phyloP scores from a whole-genome alignment of 2,888 invertebrate species.

The Agrotis exclamationis region DNA sequence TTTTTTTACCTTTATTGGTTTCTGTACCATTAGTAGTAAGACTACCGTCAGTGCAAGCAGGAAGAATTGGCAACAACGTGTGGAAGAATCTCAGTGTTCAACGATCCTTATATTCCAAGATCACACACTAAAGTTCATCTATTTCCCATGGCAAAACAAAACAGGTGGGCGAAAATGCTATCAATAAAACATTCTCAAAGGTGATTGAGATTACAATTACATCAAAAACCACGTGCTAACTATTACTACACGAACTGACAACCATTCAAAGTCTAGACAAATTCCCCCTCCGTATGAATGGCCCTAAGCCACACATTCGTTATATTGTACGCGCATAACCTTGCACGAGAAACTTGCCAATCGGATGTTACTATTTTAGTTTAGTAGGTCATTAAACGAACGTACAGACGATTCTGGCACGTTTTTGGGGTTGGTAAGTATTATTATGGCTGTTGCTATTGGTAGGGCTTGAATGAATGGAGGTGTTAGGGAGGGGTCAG shows the following conservation, averaged over 20 bases:
- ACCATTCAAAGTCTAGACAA: constrained; percentile 43
- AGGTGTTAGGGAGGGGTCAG: constrained; percentile 14
- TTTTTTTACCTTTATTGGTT: constrained; percentile 1
- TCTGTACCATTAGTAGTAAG: neutral
- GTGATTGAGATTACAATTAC: constrained; percentile 38
- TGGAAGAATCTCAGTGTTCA: neutral
- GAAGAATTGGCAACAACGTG: neutral
- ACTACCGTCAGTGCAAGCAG: too few species aligned
- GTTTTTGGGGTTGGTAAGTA: constrained; percentile 55
- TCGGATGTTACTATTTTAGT: constrained; percentile 82
- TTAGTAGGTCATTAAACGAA: constrained; percentile 85
- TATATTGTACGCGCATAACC: constrained; percentile 75
- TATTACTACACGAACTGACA: constrained; percentile 48
- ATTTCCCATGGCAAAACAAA: neutral
- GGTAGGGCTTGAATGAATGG: constrained; percentile 25
- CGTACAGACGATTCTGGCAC: constrained; percentile 51
- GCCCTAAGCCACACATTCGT: constrained; percentile 68
- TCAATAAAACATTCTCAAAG: constrained; percentile 22
- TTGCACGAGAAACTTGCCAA: constrained; percentile 78
- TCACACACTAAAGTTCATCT: constrained; percentile 6
- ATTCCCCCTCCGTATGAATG: constrained; percentile 69
- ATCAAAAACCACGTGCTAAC: constrained; percentile 35
- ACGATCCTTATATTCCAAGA: neutral
- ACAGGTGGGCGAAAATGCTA: constrained; percentile 5
- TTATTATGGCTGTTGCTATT: constrained; percentile 38